Evolutionary conservation across 2,888 invertebrate species (phyloP).

Genomic region (Dryadula phaetusa): DNA sequence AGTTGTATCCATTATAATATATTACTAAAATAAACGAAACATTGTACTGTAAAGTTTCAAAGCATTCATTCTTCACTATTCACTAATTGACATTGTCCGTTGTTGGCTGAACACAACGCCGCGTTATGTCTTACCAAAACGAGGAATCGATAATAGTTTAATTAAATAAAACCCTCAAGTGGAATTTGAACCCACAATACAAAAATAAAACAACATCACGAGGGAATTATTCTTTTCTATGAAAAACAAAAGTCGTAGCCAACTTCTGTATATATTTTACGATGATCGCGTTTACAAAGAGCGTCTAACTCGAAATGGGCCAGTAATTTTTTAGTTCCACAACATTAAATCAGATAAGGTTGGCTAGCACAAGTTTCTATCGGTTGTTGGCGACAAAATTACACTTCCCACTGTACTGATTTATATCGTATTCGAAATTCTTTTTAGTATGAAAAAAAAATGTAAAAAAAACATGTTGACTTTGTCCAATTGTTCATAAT

Average conservation of each 20-base stretch:
- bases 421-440: constrained; percentile 40
- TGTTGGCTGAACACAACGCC: no score
- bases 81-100: no score
- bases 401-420: constrained; percentile 42
- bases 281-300: constrained; percentile 12
- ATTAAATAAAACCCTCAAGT: no score
- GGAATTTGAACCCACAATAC: neutral
- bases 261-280: constrained; percentile 26
- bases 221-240: neutral
- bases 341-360: constrained; percentile 46
- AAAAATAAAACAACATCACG: neutral
- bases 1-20: no score
- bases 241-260: neutral
- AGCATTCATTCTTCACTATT: no score
- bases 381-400: constrained; percentile 47
- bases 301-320: constrained; percentile 9
- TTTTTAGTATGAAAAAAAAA: neutral
- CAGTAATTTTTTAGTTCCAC: constrained; percentile 40
- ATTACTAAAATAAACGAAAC: no score
- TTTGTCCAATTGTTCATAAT: constrained; percentile 11
- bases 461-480: no score
- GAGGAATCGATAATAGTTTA: no score
- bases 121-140: no score
- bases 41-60: no score
- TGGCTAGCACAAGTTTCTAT: constrained; percentile 43